A percentile compares a stretch with the other conserved stretches of the same genome.
phyloP scores from a whole-genome alignment of 2,888 invertebrate genomes.

The Dynastes grantii region DNA sequence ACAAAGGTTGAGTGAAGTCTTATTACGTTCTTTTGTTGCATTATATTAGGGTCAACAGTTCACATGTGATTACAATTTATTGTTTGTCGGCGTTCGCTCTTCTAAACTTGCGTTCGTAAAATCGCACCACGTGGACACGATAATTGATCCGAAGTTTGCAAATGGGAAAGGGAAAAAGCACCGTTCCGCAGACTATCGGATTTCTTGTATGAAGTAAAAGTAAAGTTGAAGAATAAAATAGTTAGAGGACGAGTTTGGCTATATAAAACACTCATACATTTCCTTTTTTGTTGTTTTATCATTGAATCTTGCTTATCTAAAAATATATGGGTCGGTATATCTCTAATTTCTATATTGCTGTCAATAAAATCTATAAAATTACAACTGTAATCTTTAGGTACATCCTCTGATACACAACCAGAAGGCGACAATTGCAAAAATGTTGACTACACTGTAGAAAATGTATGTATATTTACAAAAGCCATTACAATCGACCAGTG shows the following conservation, averaged over 20 bases:
- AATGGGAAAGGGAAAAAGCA: neutral
- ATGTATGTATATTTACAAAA: too few species aligned
- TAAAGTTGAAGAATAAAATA: neutral
- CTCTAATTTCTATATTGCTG: too few species aligned
- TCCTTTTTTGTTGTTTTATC: too few species aligned
- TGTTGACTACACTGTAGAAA: too few species aligned
- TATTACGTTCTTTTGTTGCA: slow-evolving; percentile 39
- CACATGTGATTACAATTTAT: slow-evolving; percentile 39
- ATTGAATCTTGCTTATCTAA: too few species aligned
- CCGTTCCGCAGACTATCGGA: neutral
- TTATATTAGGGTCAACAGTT: slow-evolving; percentile 38
- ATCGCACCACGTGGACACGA: slow-evolving; percentile 11
- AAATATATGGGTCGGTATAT: neutral
- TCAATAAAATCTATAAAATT: too few species aligned
- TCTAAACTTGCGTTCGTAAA: neutral
- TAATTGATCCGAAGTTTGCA: neutral
- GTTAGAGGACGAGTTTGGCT: neutral
- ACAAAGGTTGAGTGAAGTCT: slow-evolving; percentile 31
- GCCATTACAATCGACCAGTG: too few species aligned
- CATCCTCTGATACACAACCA: too few species aligned
- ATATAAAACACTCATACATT: too few species aligned
- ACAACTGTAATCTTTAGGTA: too few species aligned
- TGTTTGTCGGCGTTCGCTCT: slow-evolving; percentile 25
- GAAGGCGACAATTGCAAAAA: too few species aligned
- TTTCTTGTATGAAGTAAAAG: neutral